Evolutionary conservation across 1,140 invertebrate genomes (phyloP), one percentile per base, ranked within the genome.

Genomic region (Aculops lycopersici): DNA sequence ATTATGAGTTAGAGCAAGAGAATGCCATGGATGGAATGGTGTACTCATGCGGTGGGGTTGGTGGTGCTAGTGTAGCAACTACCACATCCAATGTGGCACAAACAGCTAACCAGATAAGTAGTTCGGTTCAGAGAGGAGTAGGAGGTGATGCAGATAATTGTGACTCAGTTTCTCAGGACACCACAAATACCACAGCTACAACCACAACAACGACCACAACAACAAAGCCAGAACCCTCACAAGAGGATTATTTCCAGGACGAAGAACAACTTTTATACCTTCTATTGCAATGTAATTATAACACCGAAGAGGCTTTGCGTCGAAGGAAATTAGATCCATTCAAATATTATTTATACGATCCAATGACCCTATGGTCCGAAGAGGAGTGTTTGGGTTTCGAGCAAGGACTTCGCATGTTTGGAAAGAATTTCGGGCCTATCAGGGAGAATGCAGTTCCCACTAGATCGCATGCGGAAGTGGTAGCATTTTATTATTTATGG

Each of bases 401-500:
- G 63, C 74, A 73, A 53, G 84, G 83, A 39, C 64, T 95, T 2
- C 66, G 83, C 51, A 68, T 67, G 41, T 84, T 79, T 55, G 84
- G 84, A 35, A 95, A 95, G 60, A 80, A 94, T 59, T 95, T 95
- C 58, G 75, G 81, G 58, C 61, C 73, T 44, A 92, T 94, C 52
- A 75, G 88, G 47, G 74, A 81, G 52, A 74, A 84, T 55, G 86
- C 84, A 64, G 80, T 84, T 54, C 65, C 74, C 52, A 90, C 83
- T 38, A 61, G 84, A 52, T 80, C 81, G n/a, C 83, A 94, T 18
- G 78, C 80, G 19, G 88, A 95, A 60, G 59, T 95, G 37, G 81
- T 94, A 24, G 80, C 92, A 53, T 94, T 94, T 62, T 95, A 95
- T 61, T 95, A 95, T 53, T 65, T 92, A 20, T 95, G 86, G 86